phyloP scores from a whole-genome alignment of 2,888 invertebrate genomes.

The Dione juno region DNA sequence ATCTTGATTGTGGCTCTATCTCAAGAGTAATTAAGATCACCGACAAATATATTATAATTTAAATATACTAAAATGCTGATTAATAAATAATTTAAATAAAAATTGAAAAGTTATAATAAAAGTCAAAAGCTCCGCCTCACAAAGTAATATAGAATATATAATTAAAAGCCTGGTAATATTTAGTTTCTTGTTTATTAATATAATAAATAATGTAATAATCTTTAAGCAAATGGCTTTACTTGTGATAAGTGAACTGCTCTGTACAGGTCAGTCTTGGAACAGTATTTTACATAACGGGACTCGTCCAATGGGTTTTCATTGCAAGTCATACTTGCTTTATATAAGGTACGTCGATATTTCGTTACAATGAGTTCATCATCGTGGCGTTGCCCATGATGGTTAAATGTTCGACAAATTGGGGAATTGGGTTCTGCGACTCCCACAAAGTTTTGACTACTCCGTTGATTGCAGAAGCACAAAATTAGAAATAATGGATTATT shows the following conservation, averaged over 20 bases:
- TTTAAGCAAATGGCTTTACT: slow-evolving; percentile 19
- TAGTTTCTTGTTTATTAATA: neutral
- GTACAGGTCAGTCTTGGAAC: slow-evolving; percentile 50
- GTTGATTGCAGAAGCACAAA: too few species aligned
- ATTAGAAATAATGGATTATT: too few species aligned
- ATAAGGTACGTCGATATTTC: slow-evolving; percentile 34
- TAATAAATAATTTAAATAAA: too few species aligned
- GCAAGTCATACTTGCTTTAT: slow-evolving; percentile 47
- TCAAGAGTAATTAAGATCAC: slow-evolving; percentile 6
- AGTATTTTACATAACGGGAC: slow-evolving; percentile 59
- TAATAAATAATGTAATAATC: neutral
- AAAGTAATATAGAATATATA: too few species aligned
- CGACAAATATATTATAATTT: neutral
- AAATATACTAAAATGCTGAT: neutral
- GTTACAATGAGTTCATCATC: neutral
- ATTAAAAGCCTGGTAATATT: neutral
- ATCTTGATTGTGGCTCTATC: slow-evolving; percentile 33
- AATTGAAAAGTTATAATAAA: too few species aligned
- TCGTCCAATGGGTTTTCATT: slow-evolving; percentile 52
- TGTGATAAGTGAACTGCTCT: slow-evolving; percentile 36
- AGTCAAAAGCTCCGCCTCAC: too few species aligned
- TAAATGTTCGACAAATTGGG: too few species aligned
- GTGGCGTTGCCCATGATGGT: too few species aligned
- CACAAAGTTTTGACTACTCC: too few species aligned
- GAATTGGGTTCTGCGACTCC: too few species aligned